These are phyloP conservation scores for Notolepis coatsorum DNA, from an alignment of 2,797 vertebrate species.

Conservation along the genomic window DNA sequence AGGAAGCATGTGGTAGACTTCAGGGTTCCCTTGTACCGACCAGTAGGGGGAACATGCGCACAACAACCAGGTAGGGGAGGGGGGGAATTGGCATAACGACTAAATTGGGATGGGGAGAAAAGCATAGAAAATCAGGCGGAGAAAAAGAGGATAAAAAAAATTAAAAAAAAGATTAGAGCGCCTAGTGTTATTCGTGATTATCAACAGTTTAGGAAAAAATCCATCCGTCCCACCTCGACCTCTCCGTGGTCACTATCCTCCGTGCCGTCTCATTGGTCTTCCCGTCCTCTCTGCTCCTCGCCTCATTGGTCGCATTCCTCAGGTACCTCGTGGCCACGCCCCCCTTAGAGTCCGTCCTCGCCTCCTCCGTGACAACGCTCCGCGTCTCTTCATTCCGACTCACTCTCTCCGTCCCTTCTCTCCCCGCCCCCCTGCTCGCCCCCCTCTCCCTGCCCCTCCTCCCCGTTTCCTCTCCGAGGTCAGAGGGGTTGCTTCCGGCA, in stretches of 20 bases:
- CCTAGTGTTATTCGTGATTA: too few species aligned
- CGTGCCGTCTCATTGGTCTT: slow-evolving; percentile 40
- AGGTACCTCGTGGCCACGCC: slow-evolving; percentile 66
- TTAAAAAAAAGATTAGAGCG: too few species aligned
- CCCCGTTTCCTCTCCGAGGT: slow-evolving; percentile 41
- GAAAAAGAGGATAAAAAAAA: too few species aligned
- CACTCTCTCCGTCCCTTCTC: slow-evolving; percentile 40
- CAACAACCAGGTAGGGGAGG: too few species aligned
- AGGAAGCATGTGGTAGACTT: too few species aligned
- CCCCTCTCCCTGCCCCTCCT: slow-evolving; percentile 55
- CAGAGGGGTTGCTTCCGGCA: slow-evolving; percentile 22
- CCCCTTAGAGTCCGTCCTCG: slow-evolving; percentile 46
- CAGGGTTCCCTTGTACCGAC: too few species aligned
- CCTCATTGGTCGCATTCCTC: slow-evolving; percentile 72
- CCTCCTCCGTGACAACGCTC: slow-evolving; percentile 42
- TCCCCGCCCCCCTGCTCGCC: slow-evolving; percentile 29
- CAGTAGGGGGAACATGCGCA: too few species aligned
- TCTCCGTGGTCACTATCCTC: slow-evolving; percentile 62
- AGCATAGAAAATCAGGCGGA: background rate
- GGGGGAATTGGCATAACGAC: too few species aligned
- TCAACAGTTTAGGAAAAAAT: too few species aligned
- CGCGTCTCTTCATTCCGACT: slow-evolving; percentile 41
- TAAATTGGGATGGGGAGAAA: too few species aligned
- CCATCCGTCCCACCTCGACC: slow-evolving; percentile 79
- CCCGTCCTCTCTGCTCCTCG: slow-evolving; percentile 53